Percentiles rank a stretch among this genome's conserved stretches.
These are phyloP conservation scores for Rhegmatorhina hoffmannsi DNA, from an alignment of 2,113 vertebrate species.

Conservation along the genomic window DNA sequence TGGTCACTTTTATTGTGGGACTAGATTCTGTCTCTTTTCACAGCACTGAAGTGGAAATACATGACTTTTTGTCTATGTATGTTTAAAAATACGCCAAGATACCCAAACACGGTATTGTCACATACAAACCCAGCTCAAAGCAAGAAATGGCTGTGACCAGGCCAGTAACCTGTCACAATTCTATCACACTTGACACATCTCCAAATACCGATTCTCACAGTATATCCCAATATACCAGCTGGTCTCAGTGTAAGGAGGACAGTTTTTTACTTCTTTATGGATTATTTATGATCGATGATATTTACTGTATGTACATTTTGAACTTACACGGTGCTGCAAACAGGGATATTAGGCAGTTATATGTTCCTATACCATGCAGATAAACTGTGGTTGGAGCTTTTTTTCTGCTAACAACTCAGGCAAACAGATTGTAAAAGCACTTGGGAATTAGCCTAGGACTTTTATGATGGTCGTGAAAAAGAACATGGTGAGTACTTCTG, in stretches of 20 bases:
- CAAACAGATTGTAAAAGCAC: neutral
- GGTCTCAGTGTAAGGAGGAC: neutral
- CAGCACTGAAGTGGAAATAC: neutral
- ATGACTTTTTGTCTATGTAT: neutral
- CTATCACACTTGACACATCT: neutral
- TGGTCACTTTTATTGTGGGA: neutral
- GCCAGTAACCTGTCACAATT: neutral
- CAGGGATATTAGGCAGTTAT: neutral
- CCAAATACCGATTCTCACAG: neutral
- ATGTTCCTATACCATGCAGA: neutral
- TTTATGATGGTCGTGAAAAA: neutral
- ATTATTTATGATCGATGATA: neutral
- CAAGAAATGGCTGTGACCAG: neutral
- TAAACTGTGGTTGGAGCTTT: neutral
- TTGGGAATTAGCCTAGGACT: neutral
- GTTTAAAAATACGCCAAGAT: neutral
- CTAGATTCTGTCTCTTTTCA: neutral
- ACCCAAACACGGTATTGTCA: fast-evolving
- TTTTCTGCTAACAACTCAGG: neutral
- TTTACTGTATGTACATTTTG: neutral
- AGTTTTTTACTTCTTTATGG: neutral
- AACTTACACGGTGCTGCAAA: neutral
- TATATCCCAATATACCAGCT: neutral
- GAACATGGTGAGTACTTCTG: neutral
- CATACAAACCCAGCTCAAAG: neutral